phyloP scores from a whole-genome alignment of 53 echinoderm and acorn worm genomes.

The Holothuria leucospilota region DNA sequence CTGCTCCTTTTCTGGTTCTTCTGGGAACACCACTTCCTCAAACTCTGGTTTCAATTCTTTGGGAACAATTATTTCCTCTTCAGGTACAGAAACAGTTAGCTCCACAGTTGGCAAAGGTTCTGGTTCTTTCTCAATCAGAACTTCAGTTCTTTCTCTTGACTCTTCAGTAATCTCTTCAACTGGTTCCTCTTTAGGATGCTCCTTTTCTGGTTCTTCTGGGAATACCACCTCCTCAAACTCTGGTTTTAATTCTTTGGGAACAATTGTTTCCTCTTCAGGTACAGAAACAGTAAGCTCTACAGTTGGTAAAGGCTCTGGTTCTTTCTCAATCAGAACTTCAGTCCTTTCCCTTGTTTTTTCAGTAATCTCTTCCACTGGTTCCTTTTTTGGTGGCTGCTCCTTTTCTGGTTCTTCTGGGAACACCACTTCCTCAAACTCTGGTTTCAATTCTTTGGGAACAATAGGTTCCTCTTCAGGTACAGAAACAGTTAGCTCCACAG shows the following conservation, averaged over 20 bases:
- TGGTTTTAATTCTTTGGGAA: conserved; percentile 6
- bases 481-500: conserved; percentile 39
- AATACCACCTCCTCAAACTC: conserved; percentile 56
- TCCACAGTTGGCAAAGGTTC: conserved; percentile 49
- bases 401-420: conserved; percentile 51
- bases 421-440: conserved; percentile 59
- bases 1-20: conserved; percentile 30
- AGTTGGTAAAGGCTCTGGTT: conserved; percentile 40
- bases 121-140: conserved; percentile 60
- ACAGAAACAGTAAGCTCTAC: conserved; percentile 46
- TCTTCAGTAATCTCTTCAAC: conserved; percentile 8
- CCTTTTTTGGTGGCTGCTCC: conserved; percentile 24
- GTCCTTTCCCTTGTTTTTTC: conserved; percentile 40
- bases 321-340: conserved; percentile 63
- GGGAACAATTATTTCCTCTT: neutral
- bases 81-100: conserved; percentile 28
- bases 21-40: conserved; percentile 60
- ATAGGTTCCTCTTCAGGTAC: conserved; percentile 23
- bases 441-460: neutral
- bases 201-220: conserved; percentile 49
- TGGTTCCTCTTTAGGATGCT: conserved; percentile 25
- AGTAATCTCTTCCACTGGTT: conserved; percentile 9
- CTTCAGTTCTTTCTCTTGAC: conserved; percentile 49
- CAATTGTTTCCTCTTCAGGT: conserved; percentile 4
- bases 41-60: conserved; percentile 35